Evolutionary conservation across 2,113 vertebrate genomes (phyloP).

Genomic region (Heterotilapia buettikoferi): DNA sequence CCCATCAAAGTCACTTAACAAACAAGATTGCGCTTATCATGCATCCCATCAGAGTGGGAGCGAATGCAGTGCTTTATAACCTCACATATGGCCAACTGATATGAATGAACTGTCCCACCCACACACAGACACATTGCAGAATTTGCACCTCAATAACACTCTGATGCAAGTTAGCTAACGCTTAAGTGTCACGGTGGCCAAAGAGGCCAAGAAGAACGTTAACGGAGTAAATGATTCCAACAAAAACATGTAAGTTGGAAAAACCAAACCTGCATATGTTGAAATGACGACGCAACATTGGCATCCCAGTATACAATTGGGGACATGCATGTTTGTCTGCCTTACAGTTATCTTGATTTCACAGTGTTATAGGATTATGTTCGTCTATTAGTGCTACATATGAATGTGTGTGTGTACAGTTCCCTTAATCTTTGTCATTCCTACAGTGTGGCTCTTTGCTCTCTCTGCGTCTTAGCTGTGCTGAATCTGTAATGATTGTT

Average conservation of each 20-base stretch:
- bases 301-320: background rate
- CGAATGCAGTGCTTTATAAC: background rate
- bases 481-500: conserved; percentile 57
- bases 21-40: background rate
- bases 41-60: background rate
- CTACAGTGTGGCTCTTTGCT: background rate
- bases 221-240: background rate
- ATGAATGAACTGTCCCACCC: background rate
- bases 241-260: background rate
- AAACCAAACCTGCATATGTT: background rate
- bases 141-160: background rate
- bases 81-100: background rate
- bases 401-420: background rate
- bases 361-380: background rate
- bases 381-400: background rate
- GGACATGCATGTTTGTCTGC: background rate
- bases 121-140: background rate
- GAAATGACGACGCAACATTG: background rate
- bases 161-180: background rate
- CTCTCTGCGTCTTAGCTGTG: conserved; percentile 1
- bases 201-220: background rate
- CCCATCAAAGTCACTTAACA: background rate
- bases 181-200: background rate
- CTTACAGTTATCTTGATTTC: background rate
- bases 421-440: background rate